Conservation (phyloP, 2,888 invertebrate species). For the Harmothoe impar region DNA sequence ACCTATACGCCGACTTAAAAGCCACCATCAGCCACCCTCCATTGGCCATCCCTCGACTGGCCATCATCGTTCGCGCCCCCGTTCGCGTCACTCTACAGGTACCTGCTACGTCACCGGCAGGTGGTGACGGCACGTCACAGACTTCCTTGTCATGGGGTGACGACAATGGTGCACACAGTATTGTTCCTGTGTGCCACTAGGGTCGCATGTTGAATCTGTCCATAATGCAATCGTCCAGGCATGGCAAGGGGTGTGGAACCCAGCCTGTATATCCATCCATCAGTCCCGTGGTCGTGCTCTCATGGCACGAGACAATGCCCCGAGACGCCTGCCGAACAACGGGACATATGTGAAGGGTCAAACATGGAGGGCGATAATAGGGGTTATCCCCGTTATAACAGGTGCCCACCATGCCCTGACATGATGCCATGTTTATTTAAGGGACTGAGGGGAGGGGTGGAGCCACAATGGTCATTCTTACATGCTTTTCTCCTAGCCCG, state of each 20-base stretch:
- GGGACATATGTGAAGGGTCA: conserved; percentile 28
- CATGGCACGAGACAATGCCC: conserved; percentile 11
- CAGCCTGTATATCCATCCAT: background rate
- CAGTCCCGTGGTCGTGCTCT: background rate
- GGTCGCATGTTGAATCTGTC: background rate
- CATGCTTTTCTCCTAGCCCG: background rate
- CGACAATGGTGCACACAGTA: background rate
- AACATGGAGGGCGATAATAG: background rate
- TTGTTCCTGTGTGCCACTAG: background rate
- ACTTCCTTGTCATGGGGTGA: background rate
- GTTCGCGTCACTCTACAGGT: background rate
- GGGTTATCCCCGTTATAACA: background rate
- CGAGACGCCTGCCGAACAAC: background rate
- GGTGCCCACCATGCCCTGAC: background rate
- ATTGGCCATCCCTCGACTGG: too few relatives aligned
- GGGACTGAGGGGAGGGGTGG: background rate
- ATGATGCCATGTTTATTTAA: background rate
- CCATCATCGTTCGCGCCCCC: too few relatives aligned
- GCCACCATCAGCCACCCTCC: too few relatives aligned
- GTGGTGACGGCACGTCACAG: background rate
- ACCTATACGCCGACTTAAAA: too few relatives aligned
- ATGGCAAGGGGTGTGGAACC: background rate
- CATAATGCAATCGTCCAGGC: background rate
- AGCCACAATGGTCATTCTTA: background rate
- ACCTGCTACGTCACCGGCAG: conserved; percentile 5